Conservation (phyloP, 2,888 invertebrate species). For the Ptilodon capucinus region DNA sequence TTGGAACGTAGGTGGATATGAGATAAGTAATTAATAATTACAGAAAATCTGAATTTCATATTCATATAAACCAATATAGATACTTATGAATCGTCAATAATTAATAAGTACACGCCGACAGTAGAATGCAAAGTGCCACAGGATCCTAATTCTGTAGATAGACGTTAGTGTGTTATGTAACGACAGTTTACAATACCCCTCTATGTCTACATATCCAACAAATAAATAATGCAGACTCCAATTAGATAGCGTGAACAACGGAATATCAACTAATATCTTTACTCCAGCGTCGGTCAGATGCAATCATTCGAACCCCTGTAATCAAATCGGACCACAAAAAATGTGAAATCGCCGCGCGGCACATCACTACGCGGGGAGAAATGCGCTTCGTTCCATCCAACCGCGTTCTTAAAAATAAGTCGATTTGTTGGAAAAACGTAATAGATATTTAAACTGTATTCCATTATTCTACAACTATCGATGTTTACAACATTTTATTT, state of each 20-base stretch:
- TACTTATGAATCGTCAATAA: no score
- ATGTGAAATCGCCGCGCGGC: constrained; percentile 40
- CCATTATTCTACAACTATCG: no score
- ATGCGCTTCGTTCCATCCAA: constrained; percentile 25
- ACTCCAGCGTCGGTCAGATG: constrained; percentile 19
- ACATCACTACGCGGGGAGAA: constrained; percentile 24
- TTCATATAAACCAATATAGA: no score
- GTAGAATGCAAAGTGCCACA: no score
- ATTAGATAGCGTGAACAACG: constrained; percentile 20
- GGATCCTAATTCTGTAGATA: no score
- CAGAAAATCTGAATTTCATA: no score
- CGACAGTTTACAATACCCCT: neutral
- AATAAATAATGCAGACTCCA: neutral
- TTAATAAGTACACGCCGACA: no score
- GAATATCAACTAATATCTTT: constrained; percentile 16
- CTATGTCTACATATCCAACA: neutral
- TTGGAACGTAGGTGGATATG: no score
- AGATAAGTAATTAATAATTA: no score
- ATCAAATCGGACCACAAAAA: constrained; percentile 65
- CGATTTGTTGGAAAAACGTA: neutral
- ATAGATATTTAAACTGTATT: neutral
- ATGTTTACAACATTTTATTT: no score
- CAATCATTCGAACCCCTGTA: constrained; percentile 53
- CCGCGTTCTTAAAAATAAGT: constrained; percentile 22
- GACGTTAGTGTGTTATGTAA: no score